These are phyloP conservation scores for Trogon surrucura DNA, from an alignment of 2,113 vertebrate genomes.

Conservation along the genomic window DNA sequence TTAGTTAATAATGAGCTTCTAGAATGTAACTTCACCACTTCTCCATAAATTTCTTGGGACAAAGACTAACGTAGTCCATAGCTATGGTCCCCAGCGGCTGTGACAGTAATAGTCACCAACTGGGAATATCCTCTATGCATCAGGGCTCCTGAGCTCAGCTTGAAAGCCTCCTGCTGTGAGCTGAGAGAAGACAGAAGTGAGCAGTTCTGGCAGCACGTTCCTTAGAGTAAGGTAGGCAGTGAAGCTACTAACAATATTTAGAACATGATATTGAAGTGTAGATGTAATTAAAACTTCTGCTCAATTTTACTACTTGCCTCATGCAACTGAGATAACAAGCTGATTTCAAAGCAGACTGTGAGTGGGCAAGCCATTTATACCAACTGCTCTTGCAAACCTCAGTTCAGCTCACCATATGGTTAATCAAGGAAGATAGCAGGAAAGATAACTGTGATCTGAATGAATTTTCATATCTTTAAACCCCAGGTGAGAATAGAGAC, in stretches of 20 bases:
- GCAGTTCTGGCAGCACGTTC: neutral
- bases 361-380: neutral
- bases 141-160: neutral
- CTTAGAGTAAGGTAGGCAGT: neutral
- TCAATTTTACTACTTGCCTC: neutral
- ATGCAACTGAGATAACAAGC: neutral
- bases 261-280: neutral
- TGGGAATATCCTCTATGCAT: accelerated
- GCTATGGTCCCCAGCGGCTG: neutral
- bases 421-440: neutral
- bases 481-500: neutral
- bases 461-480: conserved; percentile 14
- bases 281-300: neutral
- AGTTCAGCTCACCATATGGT: neutral
- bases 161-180: neutral
- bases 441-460: conserved; percentile 31
- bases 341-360: neutral
- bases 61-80: neutral
- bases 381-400: neutral
- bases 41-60: neutral
- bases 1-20: neutral
- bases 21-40: neutral
- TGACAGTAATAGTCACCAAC: neutral
- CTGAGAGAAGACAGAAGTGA: neutral
- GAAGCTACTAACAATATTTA: neutral